Percentiles rank a stretch among this genome's conserved stretches.
Evolutionary conservation across 2,888 invertebrate genomes (phyloP).

Genomic region (Gerris lacustris): DNA sequence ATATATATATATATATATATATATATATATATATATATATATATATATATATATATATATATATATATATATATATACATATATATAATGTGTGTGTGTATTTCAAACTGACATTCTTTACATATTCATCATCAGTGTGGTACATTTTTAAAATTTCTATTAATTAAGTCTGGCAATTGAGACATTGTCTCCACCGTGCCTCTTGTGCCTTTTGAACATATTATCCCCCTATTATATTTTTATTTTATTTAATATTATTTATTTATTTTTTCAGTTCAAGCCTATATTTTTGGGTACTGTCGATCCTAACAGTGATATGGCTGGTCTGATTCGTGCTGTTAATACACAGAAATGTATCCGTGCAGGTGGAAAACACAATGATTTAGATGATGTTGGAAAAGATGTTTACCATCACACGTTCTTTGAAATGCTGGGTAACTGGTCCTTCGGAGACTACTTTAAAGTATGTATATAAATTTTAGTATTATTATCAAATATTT

Average conservation of each 20-base stretch:
- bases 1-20: too few relatives aligned
- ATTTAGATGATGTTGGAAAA: slow-evolving; percentile 98
- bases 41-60: too few relatives aligned
- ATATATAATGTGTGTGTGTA: too few relatives aligned
- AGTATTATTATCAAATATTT: background rate
- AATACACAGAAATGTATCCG: slow-evolving; percentile 99
- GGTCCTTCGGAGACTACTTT: slow-evolving; percentile 99
- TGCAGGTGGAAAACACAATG: slow-evolving; percentile 99
- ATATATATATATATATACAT: too few relatives aligned
- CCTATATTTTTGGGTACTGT: slow-evolving; percentile 93
- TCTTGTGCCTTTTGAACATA: too few relatives aligned
- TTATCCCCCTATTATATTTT: too few relatives aligned
- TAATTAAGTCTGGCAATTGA: too few relatives aligned
- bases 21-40: too few relatives aligned
- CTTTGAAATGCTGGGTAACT: slow-evolving; percentile 99
- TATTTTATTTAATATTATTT: background rate
- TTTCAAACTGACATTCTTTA: too few relatives aligned
- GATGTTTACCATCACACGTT: slow-evolving; percentile 99
- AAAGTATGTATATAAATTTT: slow-evolving; percentile 46
- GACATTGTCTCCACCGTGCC: too few relatives aligned
- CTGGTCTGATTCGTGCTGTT: slow-evolving; percentile 72
- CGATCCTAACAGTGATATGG: slow-evolving; percentile 92
- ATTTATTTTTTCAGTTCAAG: slow-evolving; percentile 56
- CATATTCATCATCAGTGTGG: too few relatives aligned
- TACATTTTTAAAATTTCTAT: too few relatives aligned